Base-by-base conservation (phyloP, 2,113 vertebrate species). In the Solea solea region DNA sequence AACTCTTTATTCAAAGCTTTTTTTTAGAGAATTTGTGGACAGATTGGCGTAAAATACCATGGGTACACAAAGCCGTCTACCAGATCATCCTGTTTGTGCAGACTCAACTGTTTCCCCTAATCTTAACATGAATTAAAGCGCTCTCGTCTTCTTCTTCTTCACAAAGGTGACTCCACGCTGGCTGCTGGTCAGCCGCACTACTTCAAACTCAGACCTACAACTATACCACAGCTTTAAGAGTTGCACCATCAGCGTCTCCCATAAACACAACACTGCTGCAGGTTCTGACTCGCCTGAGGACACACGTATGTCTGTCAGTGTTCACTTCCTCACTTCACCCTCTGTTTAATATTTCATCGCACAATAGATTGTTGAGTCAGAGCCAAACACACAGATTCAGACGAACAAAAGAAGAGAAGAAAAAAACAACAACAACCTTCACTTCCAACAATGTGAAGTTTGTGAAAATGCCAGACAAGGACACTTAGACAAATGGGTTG, bases 91-190 rank as follows among this genome's bases (percentile, higher is more conserved):
- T 73, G 49, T 57, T 44, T 82, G 81, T 63, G 85, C 88, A 75
- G 64, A 85, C 82, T 81, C 78, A 11, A 80, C 84, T 76, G 34
- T 72, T 88, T 82, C 52, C 3, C 15, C 54, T 88, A 88, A 87
- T 39, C 83, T 88, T 57, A 72, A 61, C 83, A 84, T 84, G 85
- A 80, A 89, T 69, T 82, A 79, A 67, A 89, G 90, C 80, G 14
- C 80, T 76, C 57, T 39, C 7, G 56, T 53, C 61, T 64, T 72
- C 7, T 56, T 53, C 61, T 64, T 72, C 67, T 57, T 52, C 44
- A 74, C 57, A 74, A 61, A 79, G 80, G 77, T 50, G 75, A 64
- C 67, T 80, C 69, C 54, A 64, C 81, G 10, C 72, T 46, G 82
- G 65, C 82, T 66, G 69, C 76, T 55, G 71, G 42, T 79, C 74